phyloP scores from a whole-genome alignment of 2,888 invertebrate species.

The Alloplasta piceator region DNA sequence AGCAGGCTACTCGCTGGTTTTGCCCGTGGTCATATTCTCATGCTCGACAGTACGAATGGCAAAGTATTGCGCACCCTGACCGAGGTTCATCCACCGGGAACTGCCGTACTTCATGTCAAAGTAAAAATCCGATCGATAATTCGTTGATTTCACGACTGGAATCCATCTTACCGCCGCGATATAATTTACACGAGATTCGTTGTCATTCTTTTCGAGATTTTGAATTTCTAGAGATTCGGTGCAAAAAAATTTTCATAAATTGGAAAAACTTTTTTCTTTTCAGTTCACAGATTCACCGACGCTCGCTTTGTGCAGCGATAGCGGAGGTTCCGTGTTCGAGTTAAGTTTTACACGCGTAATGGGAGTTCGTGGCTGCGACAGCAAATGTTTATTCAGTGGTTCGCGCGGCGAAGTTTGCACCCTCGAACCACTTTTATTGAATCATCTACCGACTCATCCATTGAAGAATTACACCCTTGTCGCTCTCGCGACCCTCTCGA shows the following conservation, averaged over 20 bases:
- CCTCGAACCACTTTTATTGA: constrained; percentile 88
- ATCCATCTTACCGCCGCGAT: not conserved
- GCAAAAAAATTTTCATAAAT: no score
- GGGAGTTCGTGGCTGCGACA: constrained; percentile 94
- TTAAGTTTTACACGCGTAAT: constrained; percentile 94
- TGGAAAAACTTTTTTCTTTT: constrained; percentile 7
- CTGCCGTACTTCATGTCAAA: constrained; percentile 91
- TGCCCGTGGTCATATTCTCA: constrained; percentile 93
- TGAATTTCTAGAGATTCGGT: constrained; percentile 16
- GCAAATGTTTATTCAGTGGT: constrained; percentile 98
- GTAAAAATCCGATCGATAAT: constrained; percentile 75
- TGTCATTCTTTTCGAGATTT: not conserved
- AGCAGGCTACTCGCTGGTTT: constrained; percentile 92
- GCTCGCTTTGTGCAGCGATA: constrained; percentile 93
- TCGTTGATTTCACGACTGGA: not conserved
- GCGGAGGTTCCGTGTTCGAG: constrained; percentile 98
- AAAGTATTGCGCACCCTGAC: constrained; percentile 90
- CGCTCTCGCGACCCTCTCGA: constrained; percentile 97
- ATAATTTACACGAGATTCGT: not conserved
- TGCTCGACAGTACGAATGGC: constrained; percentile 94
- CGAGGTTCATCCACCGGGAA: constrained; percentile 93
- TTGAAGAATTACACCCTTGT: constrained; percentile 91
- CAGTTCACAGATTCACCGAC: constrained; percentile 90
- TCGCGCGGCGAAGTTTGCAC: constrained; percentile 96
- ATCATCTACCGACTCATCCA: constrained; percentile 86